These are phyloP conservation scores for Acyrthosiphon pisum DNA, from an alignment of 1,140 invertebrate genomes.

Conservation along the genomic window DNA sequence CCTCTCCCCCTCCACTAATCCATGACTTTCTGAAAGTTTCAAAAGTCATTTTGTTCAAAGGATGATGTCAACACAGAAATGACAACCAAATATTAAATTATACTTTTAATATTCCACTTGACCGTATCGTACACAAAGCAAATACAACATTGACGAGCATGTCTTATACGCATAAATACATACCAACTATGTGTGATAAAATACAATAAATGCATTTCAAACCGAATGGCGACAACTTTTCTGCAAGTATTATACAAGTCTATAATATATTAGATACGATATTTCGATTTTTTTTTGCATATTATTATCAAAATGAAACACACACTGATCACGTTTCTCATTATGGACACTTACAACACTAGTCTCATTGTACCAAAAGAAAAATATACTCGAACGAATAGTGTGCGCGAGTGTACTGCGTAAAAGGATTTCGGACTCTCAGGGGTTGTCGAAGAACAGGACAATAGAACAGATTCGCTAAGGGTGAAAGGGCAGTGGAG, in stretches of 20 bases:
- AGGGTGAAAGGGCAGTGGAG: background rate
- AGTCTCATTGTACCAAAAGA: background rate
- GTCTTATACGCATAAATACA: background rate
- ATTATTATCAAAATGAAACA: background rate
- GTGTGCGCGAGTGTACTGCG: background rate
- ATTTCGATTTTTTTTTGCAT: background rate
- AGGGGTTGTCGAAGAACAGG: background rate
- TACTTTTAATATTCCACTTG: background rate
- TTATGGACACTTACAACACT: background rate
- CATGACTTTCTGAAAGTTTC: background rate
- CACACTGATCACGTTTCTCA: background rate
- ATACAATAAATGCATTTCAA: background rate
- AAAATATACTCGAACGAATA: slow-evolving; percentile 2
- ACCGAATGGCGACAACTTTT: background rate
- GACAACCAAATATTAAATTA: background rate
- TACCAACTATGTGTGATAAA: background rate
- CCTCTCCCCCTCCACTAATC: background rate
- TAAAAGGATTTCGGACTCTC: background rate
- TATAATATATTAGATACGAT: background rate
- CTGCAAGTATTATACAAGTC: background rate
- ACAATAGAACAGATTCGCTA: slow-evolving; percentile 7
- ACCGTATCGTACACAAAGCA: background rate
- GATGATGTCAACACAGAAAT: background rate
- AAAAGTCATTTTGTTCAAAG: background rate
- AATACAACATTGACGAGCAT: background rate